These are phyloP conservation scores for Menidia beryllina DNA, from an alignment of 2,113 vertebrate genomes.

Conservation along the genomic window DNA sequence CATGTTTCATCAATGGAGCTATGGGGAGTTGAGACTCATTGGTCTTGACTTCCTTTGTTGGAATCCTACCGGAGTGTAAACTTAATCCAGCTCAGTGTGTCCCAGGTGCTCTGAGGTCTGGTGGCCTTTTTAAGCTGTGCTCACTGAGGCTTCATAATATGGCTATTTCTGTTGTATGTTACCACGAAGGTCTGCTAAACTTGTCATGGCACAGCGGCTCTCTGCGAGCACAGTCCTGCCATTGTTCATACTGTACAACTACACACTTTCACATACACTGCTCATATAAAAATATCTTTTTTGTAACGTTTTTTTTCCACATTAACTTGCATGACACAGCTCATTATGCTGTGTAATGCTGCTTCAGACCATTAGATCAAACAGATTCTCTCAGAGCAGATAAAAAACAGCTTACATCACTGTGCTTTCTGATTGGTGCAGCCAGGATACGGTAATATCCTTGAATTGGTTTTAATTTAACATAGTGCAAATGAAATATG, in stretches of 20 bases:
- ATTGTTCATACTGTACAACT: not conserved
- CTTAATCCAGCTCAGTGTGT: constrained; percentile 79
- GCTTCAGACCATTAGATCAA: constrained; percentile 54
- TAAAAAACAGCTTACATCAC: constrained; percentile 17
- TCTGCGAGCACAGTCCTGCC: not conserved
- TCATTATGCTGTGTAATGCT: constrained; percentile 13
- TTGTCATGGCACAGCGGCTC: constrained; percentile 59
- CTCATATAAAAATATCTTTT: too few relatives aligned
- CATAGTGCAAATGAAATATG: constrained; percentile 30
- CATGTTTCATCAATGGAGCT: constrained; percentile 39
- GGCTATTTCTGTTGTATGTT: constrained; percentile 78
- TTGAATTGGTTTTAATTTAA: constrained; percentile 35
- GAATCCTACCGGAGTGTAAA: constrained; percentile 55
- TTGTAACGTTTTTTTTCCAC: too few relatives aligned
- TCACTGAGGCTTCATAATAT: constrained; percentile 81
- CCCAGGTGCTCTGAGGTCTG: constrained; percentile 74
- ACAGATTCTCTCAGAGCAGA: constrained; percentile 53
- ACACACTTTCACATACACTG: not conserved
- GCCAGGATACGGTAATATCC: constrained; percentile 47
- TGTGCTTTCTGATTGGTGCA: constrained; percentile 47
- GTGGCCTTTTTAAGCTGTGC: constrained; percentile 78
- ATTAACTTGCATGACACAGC: not conserved
- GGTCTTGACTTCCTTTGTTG: constrained; percentile 47
- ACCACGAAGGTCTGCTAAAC: constrained; percentile 67
- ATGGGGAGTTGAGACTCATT: constrained; percentile 27